These are phyloP conservation scores for Eira barbara DNA, from an alignment of 2,113 vertebrate species.

Conservation along the genomic window DNA sequence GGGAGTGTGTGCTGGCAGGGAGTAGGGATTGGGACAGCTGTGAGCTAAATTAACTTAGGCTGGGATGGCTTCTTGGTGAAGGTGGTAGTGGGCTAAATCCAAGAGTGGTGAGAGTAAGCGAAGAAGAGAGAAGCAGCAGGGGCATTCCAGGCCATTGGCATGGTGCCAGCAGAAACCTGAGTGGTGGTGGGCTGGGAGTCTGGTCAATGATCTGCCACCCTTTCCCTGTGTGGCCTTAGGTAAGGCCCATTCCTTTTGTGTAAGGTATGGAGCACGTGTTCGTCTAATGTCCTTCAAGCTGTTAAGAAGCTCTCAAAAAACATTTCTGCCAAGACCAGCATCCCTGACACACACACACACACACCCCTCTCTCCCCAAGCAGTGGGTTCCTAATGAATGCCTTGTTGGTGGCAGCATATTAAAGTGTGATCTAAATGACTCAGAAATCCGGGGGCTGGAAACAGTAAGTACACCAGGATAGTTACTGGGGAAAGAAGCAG, in stretches of 20 bases:
- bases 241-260: not conserved
- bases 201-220: not conserved
- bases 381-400: constrained; percentile 27
- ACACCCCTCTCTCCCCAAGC: not conserved
- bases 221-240: not conserved
- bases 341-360: too few relatives aligned
- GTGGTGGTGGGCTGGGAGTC: not conserved
- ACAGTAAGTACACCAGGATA: not conserved
- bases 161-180: rapidly evolving
- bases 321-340: not conserved
- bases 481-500: not conserved
- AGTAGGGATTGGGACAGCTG: not conserved
- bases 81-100: not conserved
- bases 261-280: not conserved
- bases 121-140: not conserved
- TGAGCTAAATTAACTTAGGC: not conserved
- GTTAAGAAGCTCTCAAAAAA: not conserved
- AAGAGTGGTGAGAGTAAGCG: not conserved
- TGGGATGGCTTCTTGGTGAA: not conserved
- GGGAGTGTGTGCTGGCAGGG: not conserved
- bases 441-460: constrained; percentile 65
- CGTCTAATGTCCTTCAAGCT: not conserved
- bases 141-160: not conserved
- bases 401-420: constrained; percentile 53
- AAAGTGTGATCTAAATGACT: constrained; percentile 54